Evolutionary conservation across 1,140 invertebrate genomes (phyloP).

Genomic region (Tetragnatha versicolor): DNA sequence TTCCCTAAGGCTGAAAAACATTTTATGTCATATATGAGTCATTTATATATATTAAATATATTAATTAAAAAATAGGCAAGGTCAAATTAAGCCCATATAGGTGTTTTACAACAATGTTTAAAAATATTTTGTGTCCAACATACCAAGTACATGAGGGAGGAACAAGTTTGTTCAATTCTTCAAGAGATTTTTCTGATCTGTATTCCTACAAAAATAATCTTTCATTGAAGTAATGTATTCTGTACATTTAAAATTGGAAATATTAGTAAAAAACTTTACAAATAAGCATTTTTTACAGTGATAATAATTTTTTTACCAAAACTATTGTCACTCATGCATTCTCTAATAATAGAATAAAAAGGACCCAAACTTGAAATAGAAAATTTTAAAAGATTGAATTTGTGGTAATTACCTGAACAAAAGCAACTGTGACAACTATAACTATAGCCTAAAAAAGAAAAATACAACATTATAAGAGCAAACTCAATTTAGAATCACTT

Average conservation of each 20-base stretch:
- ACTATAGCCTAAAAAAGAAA: slow-evolving; percentile 75
- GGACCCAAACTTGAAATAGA: too few relatives aligned
- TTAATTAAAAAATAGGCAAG: too few relatives aligned
- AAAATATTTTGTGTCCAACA: background rate
- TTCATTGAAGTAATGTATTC: background rate
- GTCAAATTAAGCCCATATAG: background rate
- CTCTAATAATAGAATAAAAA: too few relatives aligned
- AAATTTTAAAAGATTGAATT: too few relatives aligned
- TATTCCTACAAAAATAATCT: slow-evolving; percentile 70
- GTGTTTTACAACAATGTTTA: background rate
- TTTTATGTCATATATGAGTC: background rate
- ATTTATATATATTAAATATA: background rate
- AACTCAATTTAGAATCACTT: background rate
- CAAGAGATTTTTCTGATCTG: slow-evolving; percentile 97
- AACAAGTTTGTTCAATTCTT: slow-evolving; percentile 97
- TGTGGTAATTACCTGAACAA: slow-evolving; percentile 82
- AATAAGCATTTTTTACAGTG: background rate
- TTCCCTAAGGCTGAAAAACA: slow-evolving; percentile 76
- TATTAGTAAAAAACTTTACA: background rate
- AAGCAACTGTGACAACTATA: slow-evolving; percentile 99
- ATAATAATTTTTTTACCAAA: background rate
- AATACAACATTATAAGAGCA: background rate
- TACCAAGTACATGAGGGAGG: slow-evolving; percentile 73
- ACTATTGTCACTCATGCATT: background rate
- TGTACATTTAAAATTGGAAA: background rate